These are phyloP conservation scores for Mastacembelus armatus DNA, from an alignment of 2,797 vertebrate species.

Conservation along the genomic window DNA sequence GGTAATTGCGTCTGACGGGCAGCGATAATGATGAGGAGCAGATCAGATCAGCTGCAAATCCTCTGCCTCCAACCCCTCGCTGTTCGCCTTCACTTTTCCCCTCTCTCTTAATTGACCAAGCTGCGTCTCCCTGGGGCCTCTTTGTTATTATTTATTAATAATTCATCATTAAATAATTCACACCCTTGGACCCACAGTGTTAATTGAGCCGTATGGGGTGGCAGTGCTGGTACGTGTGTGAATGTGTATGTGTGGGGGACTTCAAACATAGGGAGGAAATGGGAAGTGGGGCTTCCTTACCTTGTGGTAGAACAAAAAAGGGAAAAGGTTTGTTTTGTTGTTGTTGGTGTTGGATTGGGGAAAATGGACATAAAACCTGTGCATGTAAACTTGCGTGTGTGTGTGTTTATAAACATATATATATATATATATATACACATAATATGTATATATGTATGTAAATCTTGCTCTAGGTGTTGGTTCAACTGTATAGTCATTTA, in stretches of 20 bases:
- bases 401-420: too few relatives aligned
- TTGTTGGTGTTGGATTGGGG: not conserved
- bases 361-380: slow-evolving; percentile 12
- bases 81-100: slow-evolving; percentile 90
- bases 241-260: slow-evolving; percentile 9
- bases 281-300: slow-evolving; percentile 40
- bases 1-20: slow-evolving; percentile 94
- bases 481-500: too few relatives aligned
- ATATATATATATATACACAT: too few relatives aligned
- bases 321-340: slow-evolving; percentile 12
- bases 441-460: too few relatives aligned
- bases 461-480: too few relatives aligned
- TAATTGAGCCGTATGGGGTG: slow-evolving; percentile 90
- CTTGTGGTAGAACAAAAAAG: slow-evolving; percentile 13
- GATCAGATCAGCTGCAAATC: slow-evolving; percentile 90
- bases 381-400: not conserved
- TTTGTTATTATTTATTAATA: slow-evolving; percentile 99
- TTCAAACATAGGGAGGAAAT: slow-evolving; percentile 25
- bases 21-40: slow-evolving; percentile 92
- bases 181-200: slow-evolving; percentile 86
- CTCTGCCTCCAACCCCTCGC: slow-evolving; percentile 85
- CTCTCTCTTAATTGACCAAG: slow-evolving; percentile 93
- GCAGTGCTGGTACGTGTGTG: slow-evolving; percentile 63
- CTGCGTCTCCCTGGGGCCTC: slow-evolving; percentile 89
- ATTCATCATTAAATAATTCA: slow-evolving; percentile 99